Base-by-base conservation (phyloP, 2,797 vertebrate species). In the Muscicapa striata region DNA sequence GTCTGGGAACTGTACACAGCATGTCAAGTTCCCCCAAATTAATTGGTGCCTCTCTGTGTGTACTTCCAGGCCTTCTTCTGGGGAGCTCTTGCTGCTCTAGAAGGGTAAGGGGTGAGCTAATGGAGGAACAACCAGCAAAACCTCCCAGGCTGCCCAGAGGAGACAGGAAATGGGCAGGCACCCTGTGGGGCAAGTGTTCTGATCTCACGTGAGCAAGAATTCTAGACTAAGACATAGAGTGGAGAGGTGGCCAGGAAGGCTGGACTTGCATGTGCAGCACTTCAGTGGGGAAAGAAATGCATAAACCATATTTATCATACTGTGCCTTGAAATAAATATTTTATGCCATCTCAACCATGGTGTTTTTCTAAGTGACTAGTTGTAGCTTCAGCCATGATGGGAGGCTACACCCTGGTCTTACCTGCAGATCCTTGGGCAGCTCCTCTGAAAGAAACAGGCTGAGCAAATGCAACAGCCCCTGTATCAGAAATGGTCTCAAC, bases 1-100 rank as follows among this genome's bases (percentile, higher is more conserved):
- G 61, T 66, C 85, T 94, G 70, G 76, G 84, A 95, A 95, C 69
- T 48, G 77, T 94, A 93, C 59, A 95, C 93, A 93, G 59, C 62
- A 79, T 90, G 82, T 93, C 88, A 95, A 51, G 74, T 24, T 83
- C 76, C 41, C 69, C 66, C 62, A 92, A 48, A 95, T 67, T 79
- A 93, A 96, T 91, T 40, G 63, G 34, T 62, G 86, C 32, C 54
- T 95, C 67, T 72, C 64, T 51, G 70, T n/a, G 45, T 49, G 41
- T 66, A 63, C 69, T 91, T 93, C 51, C 79, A 94, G 76, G 62
- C 52, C 91, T 92, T 64, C 55, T 79, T 69, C 63, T 92, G 43
- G 32, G 66, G 59, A 94, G 48, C 21, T 89, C 75, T 73, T 57
- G n/a, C 48, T 70, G 40, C 64, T 94, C 67, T 52, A 34, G 54